Base-by-base conservation (phyloP, 2,888 invertebrate species). In the Taenaris catops region DNA sequence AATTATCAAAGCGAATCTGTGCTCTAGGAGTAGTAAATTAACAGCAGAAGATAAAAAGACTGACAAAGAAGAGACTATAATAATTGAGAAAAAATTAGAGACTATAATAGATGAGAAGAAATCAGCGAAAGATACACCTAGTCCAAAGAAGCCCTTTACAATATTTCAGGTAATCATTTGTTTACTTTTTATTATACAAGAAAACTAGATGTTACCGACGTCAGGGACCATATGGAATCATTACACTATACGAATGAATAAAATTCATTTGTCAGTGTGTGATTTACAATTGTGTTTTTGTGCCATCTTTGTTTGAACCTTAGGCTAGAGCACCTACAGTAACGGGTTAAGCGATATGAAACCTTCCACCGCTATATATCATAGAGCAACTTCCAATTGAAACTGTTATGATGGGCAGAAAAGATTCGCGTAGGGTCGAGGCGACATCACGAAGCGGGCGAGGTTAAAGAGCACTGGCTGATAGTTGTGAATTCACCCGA, bases 331-430 rank as follows among this genome's bases (percentile, higher is more conserved):
- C 34, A 36, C 41, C 47, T 49, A 50, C 51, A 55, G 23, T 31
- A 55, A 54, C 48, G 51, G 54, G 32, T 42, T 35, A 35, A 42
- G 21, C 35, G 28, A 33, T 58, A 55, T 47, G 49, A 52, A 56
- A 58, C 45, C 49, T 43, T 59, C 59, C 50, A 49, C 54, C 58
- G 32, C 29, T 29, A 69, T 70, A 68, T 64, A 67, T 75, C 70
- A 73, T 63, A 65, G 63, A 65, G 75, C 67, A 68, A 78, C 73
- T 58, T 75, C 74, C 80, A 81, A 83, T 81, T 83, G 79, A 83
- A 84, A 60, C 75, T 72, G 80, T 81, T 83, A 83, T 79, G 80
- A 80, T 76, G 83, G 70, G 76, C 61, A 72, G 64, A 78, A 79
- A 72, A 73, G 83, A 79, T 83, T 75, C 62, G 66, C 65, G 60